Evolutionary conservation across 2,113 vertebrate species (phyloP), one percentile per base, ranked within the genome.

Genomic region (Lepisosteus oculatus): DNA sequence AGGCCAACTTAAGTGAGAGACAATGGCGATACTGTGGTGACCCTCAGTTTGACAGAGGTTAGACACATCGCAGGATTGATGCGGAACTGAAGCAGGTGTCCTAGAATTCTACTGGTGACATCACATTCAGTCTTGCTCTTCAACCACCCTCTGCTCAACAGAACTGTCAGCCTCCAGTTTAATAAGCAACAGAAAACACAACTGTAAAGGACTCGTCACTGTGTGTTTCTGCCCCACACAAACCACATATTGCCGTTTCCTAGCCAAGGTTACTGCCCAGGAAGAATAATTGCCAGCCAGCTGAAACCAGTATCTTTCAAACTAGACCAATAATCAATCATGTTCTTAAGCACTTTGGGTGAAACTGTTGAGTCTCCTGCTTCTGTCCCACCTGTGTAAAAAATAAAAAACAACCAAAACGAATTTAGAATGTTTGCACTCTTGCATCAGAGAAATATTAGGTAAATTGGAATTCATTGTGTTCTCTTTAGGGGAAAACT

Each of bases 371-470:
- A 65, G 3, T 41, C 29, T 29, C 29, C 29, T 29, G 29, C 29
- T 29, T 29, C 29, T 29, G 29, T 29, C 29, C 29, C 29, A 29
- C 29, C 29, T 29, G 29, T 29, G 1, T 29, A 1, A 29, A 29
- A 29, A 29, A 29, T 29, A 0, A 29, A 29, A 29, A 29, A 29
- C 29, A 29, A 29, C 29, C 29, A 29, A 29, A 29, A 29, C 29
- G 29, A 29, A 29, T 29, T 29, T 29, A 29, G 29, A 12, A 8
- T 29, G 3, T 65, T 65, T 65, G 42, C 29, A 17, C 42, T 65
- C 62, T 17, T 65, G 29, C 29, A 65, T 29, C 62, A 65, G 8
- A 65, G 29, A 65, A 65, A 17, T 17, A 65, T 65, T n/a, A 65
- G 29, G 8, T 42, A 29, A 65, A 65, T 65, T 6, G 15, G 29